Percentiles rank a stretch among this genome's conserved stretches.
These are phyloP conservation scores for Sphecodes monilicornis DNA, from an alignment of 2,888 invertebrate genomes.

Conservation along the genomic window DNA sequence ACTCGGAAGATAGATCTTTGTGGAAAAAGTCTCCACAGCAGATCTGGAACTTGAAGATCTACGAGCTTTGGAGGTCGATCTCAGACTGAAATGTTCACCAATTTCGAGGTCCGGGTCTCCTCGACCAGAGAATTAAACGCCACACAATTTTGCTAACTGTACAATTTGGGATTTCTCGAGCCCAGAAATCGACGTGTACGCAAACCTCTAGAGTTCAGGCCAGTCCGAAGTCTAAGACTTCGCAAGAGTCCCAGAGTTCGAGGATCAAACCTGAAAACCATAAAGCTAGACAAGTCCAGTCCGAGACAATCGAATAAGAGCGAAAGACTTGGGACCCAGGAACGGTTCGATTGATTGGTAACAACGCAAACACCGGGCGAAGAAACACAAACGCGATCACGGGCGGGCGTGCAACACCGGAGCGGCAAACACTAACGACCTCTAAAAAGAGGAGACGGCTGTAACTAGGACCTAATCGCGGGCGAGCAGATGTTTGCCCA, in stretches of 20 bases:
- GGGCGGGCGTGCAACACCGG: background rate
- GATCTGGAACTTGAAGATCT: background rate
- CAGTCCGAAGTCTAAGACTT: background rate
- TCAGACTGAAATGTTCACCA: background rate
- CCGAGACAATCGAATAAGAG: background rate
- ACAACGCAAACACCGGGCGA: background rate
- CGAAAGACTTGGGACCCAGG: background rate
- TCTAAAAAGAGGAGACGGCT: background rate
- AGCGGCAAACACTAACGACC: background rate
- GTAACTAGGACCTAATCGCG: conserved; percentile 12
- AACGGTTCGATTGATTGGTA: background rate
- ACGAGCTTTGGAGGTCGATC: background rate
- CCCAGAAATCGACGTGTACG: too few relatives aligned
- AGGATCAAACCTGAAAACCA: too few relatives aligned
- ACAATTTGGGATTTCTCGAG: too few relatives aligned
- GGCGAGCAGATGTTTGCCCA: conserved; percentile 7
- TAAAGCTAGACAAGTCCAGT: background rate
- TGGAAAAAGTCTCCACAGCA: too few relatives aligned
- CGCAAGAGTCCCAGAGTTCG: too few relatives aligned
- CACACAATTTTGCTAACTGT: background rate
- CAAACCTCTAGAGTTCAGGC: background rate
- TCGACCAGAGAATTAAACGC: background rate
- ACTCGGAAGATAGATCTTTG: background rate
- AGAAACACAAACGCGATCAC: background rate
- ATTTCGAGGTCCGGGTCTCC: background rate